Evolutionary conservation across 2,113 vertebrate species (phyloP).

Genomic region (Vulpes ferrilata): DNA sequence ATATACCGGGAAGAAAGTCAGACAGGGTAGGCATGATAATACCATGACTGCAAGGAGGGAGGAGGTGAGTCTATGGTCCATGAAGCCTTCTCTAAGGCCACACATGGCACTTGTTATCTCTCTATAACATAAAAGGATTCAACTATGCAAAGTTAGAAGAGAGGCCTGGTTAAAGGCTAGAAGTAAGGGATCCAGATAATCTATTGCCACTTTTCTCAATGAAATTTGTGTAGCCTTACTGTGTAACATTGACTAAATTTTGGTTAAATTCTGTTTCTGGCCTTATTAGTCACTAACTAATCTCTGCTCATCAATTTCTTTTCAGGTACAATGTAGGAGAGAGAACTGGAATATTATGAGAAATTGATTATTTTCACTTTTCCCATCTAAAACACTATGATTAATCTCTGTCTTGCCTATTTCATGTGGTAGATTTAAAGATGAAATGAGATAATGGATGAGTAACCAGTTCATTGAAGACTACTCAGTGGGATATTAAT

Average conservation of each 20-base stretch:
- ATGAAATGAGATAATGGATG: not conserved
- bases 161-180: not conserved
- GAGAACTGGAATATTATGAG: not conserved
- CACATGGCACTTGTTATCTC: not conserved
- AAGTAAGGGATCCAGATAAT: not conserved
- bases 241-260: not conserved
- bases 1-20: not conserved
- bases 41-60: not conserved
- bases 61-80: not conserved
- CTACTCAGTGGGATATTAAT: not conserved
- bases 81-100: not conserved
- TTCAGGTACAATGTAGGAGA: not conserved
- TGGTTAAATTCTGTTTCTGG: not conserved
- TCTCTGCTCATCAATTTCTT: not conserved
- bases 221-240: not conserved
- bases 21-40: not conserved
- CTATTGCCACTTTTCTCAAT: not conserved
- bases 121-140: not conserved
- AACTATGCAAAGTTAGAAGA: not conserved
- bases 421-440: not conserved
- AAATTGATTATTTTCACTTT: slow-evolving; percentile 42
- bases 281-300: not conserved
- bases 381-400: not conserved
- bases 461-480: not conserved
- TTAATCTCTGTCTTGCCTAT: not conserved